These are phyloP conservation scores for Listronotus bonariensis DNA, from an alignment of 1,140 invertebrate species.

Conservation along the genomic window DNA sequence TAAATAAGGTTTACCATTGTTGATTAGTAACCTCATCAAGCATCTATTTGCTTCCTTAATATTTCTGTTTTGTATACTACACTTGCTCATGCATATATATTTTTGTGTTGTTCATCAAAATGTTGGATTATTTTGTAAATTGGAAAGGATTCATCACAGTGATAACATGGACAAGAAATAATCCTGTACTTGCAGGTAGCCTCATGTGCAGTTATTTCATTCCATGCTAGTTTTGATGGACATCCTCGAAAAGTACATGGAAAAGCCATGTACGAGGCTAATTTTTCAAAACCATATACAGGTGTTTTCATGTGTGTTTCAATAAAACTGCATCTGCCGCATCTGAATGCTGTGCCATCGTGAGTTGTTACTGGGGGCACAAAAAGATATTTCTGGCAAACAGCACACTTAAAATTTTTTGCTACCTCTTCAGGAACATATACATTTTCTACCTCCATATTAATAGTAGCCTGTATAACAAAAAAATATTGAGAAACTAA, in stretches of 20 bases:
- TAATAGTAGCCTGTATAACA: not conserved
- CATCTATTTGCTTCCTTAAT: conserved; percentile 14
- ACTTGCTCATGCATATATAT: conserved; percentile 7
- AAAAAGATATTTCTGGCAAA: conserved; percentile 14
- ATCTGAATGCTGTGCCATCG: conserved; percentile 11
- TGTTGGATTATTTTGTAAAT: conserved; percentile 7
- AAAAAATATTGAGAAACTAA: not conserved
- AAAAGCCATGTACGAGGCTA: conserved; percentile 15
- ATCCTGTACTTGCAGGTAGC: conserved; percentile 8
- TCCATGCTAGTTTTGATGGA: conserved; percentile 1
- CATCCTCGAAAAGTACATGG: conserved; percentile 11
- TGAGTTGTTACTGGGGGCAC: conserved; percentile 10
- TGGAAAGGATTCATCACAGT: conserved; percentile 14
- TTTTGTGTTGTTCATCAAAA: conserved; percentile 17
- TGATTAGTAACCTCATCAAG: not conserved
- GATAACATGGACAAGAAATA: conserved; percentile 10
- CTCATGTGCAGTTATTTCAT: conserved; percentile 7
- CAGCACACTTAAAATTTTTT: conserved; percentile 15
- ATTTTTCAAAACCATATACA: conserved; percentile 15
- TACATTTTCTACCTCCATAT: conserved; percentile 4
- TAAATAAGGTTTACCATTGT: conserved; percentile 10
- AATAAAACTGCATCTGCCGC: conserved; percentile 17
- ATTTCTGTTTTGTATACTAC: conserved; percentile 12
- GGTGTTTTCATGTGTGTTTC: conserved; percentile 2
- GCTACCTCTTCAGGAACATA: conserved; percentile 11